These are phyloP conservation scores for Unio delphinus DNA, from an alignment of 2,888 invertebrate species.

Conservation along the genomic window DNA sequence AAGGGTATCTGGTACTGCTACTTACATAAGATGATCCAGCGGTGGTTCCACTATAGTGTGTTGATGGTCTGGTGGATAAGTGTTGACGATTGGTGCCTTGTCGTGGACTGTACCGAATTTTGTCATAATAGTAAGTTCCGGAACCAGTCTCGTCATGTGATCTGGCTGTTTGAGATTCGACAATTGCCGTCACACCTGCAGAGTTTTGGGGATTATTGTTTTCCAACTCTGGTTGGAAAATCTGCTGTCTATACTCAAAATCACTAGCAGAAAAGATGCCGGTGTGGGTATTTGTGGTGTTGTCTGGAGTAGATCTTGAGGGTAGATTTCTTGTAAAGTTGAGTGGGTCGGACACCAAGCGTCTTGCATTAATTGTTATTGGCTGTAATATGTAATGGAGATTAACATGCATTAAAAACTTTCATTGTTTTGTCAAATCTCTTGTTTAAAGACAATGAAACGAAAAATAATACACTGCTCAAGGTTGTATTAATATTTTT, in stretches of 20 bases:
- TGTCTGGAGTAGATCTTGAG: constrained; percentile 3
- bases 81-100: background rate
- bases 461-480: no score
- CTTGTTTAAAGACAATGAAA: no score
- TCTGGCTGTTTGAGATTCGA: background rate
- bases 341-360: constrained; percentile 25
- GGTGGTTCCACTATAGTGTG: background rate
- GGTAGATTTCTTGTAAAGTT: constrained; percentile 9
- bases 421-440: no score
- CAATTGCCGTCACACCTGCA: background rate
- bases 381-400: no score
- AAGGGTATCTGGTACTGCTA: background rate
- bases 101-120: no score
- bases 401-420: no score
- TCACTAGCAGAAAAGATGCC: constrained; percentile 3
- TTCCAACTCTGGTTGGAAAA: constrained; percentile 25
- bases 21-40: background rate
- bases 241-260: constrained; percentile 23
- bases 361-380: no score
- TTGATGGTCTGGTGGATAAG: no score
- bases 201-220: constrained; percentile 7
- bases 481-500: no score
- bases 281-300: no score
- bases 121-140: background rate
- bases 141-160: background rate